These are phyloP conservation scores for Phainopepla nitens DNA, from an alignment of 2,113 vertebrate species.

Conservation along the genomic window DNA sequence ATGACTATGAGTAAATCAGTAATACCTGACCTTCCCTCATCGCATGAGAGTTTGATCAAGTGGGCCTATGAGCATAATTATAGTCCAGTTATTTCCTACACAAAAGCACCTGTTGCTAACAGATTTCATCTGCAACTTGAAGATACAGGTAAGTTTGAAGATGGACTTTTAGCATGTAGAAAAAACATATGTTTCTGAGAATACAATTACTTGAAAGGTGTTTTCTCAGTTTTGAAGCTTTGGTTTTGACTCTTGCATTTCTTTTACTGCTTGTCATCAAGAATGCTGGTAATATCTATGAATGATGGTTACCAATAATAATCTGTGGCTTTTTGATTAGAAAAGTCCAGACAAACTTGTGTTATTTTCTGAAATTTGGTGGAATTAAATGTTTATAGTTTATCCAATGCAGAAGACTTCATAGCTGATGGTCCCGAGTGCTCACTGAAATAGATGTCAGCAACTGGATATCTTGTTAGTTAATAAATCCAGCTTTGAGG, in stretches of 20 bases:
- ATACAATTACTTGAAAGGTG: background rate
- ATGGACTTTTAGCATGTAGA: background rate
- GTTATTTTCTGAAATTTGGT: background rate
- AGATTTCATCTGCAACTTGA: constrained; percentile 84
- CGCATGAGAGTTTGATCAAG: constrained; percentile 80
- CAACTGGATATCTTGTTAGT: background rate
- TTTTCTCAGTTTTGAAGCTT: background rate
- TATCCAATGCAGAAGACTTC: background rate
- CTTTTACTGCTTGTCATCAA: background rate
- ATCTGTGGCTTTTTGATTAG: background rate
- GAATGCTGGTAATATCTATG: background rate
- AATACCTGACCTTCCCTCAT: constrained; percentile 77
- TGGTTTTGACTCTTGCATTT: background rate
- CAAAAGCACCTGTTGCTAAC: constrained; percentile 86
- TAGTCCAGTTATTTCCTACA: constrained; percentile 86
- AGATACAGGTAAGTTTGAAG: constrained; percentile 78
- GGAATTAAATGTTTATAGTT: background rate
- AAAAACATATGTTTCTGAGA: background rate
- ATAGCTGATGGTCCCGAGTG: background rate
- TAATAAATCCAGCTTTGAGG: background rate
- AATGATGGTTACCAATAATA: background rate
- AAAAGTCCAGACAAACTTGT: background rate
- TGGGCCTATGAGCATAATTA: constrained; percentile 84
- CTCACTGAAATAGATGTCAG: background rate
- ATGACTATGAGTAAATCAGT: constrained; percentile 74